These are phyloP conservation scores for Carposina sasakii DNA, from an alignment of 1,140 invertebrate genomes.

Conservation along the genomic window DNA sequence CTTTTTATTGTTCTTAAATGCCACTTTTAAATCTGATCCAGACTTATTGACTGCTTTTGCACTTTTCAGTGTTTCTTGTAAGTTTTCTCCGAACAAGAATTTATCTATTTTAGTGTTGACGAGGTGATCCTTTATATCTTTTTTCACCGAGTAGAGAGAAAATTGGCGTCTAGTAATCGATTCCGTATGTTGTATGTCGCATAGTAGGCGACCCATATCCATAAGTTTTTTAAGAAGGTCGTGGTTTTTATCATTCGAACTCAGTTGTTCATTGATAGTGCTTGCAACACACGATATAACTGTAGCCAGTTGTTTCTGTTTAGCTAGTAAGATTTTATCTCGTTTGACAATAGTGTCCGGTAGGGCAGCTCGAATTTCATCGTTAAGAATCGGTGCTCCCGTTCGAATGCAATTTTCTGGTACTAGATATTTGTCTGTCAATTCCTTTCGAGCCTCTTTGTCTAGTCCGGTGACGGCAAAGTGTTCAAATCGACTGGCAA, in stretches of 20 bases:
- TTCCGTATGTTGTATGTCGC: slow-evolving; percentile 2
- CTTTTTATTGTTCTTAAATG: background rate
- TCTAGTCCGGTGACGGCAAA: background rate
- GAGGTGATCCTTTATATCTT: background rate
- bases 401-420: background rate
- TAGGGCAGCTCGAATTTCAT: background rate
- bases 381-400: background rate
- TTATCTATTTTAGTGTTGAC: background rate
- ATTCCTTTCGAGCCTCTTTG: background rate
- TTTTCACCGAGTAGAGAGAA: background rate
- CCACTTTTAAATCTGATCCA: background rate
- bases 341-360: background rate
- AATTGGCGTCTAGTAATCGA: background rate
- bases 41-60: slow-evolving; percentile 1
- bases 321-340: background rate
- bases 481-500: background rate
- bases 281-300: background rate
- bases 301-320: slow-evolving; percentile 2
- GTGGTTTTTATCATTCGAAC: background rate
- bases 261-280: background rate
- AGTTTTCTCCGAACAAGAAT: background rate
- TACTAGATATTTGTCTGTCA: background rate
- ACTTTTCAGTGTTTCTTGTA: background rate
- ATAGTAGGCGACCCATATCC: background rate
- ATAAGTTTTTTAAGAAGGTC: background rate